Evolutionary conservation across 1,140 invertebrate species (phyloP).

Genomic region (Leptinotarsa texana): DNA sequence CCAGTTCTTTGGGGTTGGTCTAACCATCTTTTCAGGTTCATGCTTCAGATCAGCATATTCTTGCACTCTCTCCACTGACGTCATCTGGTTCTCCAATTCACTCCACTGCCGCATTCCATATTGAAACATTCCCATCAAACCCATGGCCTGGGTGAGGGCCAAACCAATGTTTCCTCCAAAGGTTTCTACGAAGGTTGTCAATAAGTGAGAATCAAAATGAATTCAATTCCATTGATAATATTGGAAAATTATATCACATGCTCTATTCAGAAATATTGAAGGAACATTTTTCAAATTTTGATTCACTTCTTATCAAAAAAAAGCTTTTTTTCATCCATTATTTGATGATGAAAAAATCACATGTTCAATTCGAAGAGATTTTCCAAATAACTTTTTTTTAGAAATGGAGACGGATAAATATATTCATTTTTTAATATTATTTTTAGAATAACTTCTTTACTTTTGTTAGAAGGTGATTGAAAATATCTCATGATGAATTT

Average conservation of each 20-base stretch:
- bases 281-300: no score
- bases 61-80: slow-evolving; percentile 74
- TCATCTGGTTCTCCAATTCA: slow-evolving; percentile 81
- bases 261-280: no score
- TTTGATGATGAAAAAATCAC: no score
- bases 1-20: slow-evolving; percentile 41
- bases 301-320: no score
- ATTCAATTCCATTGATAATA: background rate
- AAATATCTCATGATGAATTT: no score
- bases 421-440: no score
- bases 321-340: no score
- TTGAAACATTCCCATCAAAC: slow-evolving; percentile 78
- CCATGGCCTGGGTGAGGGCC: slow-evolving; percentile 77
- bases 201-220: background rate
- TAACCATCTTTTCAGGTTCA: slow-evolving; percentile 62
- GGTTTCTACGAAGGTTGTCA: slow-evolving; percentile 22
- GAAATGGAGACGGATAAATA: background rate
- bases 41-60: slow-evolving; percentile 72
- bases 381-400: no score
- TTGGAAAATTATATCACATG: no score
- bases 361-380: no score
- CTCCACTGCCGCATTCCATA: slow-evolving; percentile 81
- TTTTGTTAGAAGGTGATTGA: no score
- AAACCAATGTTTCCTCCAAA: slow-evolving; percentile 74
- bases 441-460: no score